phyloP scores from a whole-genome alignment of 2,888 invertebrate species.

The Idaea straminata region DNA sequence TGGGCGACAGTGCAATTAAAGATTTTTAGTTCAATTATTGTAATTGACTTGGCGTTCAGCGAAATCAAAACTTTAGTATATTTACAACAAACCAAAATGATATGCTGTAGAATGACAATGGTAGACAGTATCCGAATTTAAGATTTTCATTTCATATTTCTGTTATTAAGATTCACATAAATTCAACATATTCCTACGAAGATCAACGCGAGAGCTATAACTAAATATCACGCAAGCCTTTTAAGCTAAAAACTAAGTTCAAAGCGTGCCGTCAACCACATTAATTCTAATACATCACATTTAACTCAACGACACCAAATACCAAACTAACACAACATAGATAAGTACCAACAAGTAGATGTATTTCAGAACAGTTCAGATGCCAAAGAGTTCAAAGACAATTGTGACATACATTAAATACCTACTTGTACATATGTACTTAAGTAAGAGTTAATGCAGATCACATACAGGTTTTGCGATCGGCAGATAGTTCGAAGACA shows the following conservation, averaged over 20 bases:
- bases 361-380: neutral
- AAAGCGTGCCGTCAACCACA: neutral
- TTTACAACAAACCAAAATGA: no score
- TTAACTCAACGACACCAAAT: neutral
- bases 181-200: no score
- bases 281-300: neutral
- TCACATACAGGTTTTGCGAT: neutral
- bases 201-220: neutral
- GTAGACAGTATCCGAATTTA: no score
- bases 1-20: neutral
- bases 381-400: neutral
- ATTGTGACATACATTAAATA: neutral
- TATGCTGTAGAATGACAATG: no score
- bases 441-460: neutral
- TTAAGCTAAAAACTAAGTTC: neutral
- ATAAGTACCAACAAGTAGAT: neutral
- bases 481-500: neutral
- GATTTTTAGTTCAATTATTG: no score
- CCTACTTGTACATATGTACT: neutral
- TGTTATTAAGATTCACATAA: no score
- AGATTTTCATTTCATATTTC: no score
- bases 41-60: no score
- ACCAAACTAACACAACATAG: neutral
- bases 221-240: neutral
- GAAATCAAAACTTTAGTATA: no score